Conservation (phyloP, 2,797 vertebrate species). For the Poecilia wingei region DNA sequence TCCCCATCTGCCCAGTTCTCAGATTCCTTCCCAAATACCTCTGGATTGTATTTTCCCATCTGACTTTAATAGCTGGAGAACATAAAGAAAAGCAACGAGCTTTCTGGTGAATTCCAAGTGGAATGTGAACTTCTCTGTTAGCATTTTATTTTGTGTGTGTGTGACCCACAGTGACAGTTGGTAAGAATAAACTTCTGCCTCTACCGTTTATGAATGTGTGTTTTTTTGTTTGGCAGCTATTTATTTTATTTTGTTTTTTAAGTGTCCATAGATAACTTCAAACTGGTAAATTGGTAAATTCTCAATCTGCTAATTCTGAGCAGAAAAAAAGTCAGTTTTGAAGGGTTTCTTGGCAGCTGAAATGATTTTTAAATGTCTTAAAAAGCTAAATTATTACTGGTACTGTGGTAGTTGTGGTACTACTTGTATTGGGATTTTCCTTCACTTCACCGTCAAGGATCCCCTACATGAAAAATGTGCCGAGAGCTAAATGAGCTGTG, state of each 20-base stretch:
- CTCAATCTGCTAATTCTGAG: conserved; percentile 15
- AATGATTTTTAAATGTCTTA: conserved; percentile 30
- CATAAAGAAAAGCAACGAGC: conserved; percentile 61
- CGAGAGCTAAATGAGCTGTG: conserved; percentile 72
- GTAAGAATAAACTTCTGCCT: conserved; percentile 45
- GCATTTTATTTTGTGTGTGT: conserved; percentile 38
- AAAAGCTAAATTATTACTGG: conserved; percentile 15
- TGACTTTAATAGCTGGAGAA: conserved; percentile 56
- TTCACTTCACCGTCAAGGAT: conserved; percentile 46
- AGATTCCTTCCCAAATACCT: conserved; percentile 56
- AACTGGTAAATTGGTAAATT: conserved; percentile 2
- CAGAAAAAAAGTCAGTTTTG: conserved; percentile 19
- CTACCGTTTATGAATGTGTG: conserved; percentile 43
- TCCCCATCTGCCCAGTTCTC: conserved; percentile 18
- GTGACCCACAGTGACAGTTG: conserved; percentile 48
- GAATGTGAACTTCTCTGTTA: conserved; percentile 65
- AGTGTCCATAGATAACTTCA: conserved; percentile 9
- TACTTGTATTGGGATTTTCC: conserved; percentile 31
- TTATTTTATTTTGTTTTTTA: conserved; percentile 11
- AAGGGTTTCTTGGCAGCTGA: conserved; percentile 38
- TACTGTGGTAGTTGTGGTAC: too few relatives aligned
- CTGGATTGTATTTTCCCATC: conserved; percentile 64
- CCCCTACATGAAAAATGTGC: conserved; percentile 58
- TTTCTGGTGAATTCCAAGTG: conserved; percentile 55
- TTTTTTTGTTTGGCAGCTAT: conserved; percentile 56